Base-by-base conservation (phyloP, 1,140 invertebrate genomes). In the Radopholus similis region DNA sequence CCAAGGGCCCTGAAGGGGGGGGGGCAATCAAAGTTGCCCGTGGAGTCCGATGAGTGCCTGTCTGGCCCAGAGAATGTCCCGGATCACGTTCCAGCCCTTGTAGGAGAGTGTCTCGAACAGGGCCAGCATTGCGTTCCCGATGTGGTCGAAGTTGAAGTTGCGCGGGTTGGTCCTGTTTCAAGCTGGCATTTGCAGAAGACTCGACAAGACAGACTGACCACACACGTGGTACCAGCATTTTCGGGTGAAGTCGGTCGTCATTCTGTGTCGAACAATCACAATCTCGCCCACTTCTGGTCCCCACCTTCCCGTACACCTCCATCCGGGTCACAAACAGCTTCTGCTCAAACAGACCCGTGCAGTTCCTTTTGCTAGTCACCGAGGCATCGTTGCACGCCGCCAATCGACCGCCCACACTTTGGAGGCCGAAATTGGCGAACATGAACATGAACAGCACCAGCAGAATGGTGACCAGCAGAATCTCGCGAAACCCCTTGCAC, bases 21-120 rank as follows among this genome's bases (percentile, higher is more conserved):
- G 15, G 5, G 26, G 21, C 28, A 21, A 56, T 9, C 23, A 57
- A 37, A 49, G 4, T 26, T 5, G 23, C 47, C 23, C n/a, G n/a
- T n/a, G n/a, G n/a, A n/a, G 42, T 88, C 89, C 89, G 85, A 97
- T 93, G 54, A 91, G 89, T 71, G 92, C 93, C 55, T 96, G 87
- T 64, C 92, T 89, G 83, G 92, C 91, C 66, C 96, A 95, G 37
- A 99, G 87, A 42, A 98, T 93, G 86, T 99, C 95, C 62, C 95
- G 87, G 47, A 99, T 94, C 83, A 99, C 96, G 58, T 98, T 85
- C 96, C 96, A 99, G 1, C 96, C 96, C 87, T 99, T 98, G 82
- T 97, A 95, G 21, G 94, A 97, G 0, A 99, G 85, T 5, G 98
- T 94, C 87, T 98, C 95, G 85, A 99, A 99, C 42, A 99, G 83